phyloP scores from a whole-genome alignment of 2,888 invertebrate genomes.

The Cyclophora punctaria region DNA sequence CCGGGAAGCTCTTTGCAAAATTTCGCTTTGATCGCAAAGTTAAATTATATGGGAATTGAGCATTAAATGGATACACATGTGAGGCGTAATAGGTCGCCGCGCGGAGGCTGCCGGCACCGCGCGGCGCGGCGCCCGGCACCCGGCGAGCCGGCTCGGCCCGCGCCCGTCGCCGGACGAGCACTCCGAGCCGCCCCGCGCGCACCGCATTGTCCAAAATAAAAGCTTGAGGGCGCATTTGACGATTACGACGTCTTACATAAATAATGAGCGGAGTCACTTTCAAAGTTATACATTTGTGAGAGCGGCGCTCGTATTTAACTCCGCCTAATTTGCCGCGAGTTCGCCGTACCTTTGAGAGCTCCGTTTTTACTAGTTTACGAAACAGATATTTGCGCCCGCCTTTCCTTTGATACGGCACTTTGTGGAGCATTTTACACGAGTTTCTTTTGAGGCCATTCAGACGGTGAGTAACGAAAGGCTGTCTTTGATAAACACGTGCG shows the following conservation, averaged over 20 bases:
- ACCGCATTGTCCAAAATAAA: constrained; percentile 43
- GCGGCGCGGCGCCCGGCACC: constrained; percentile 2
- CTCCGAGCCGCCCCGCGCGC: constrained; percentile 16
- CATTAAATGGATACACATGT: constrained; percentile 74
- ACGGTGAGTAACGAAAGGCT: constrained; percentile 76
- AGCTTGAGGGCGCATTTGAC: constrained; percentile 51
- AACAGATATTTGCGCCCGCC: constrained; percentile 76
- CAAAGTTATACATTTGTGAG: constrained; percentile 66
- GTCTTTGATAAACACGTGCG: constrained; percentile 76
- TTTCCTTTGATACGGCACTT: constrained; percentile 74
- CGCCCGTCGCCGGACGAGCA: constrained; percentile 7
- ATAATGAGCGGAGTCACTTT: constrained; percentile 68
- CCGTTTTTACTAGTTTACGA: constrained; percentile 75
- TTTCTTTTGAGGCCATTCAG: constrained; percentile 76
- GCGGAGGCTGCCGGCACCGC: constrained; percentile 5
- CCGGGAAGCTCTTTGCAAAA: constrained; percentile 74
- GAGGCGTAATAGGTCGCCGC: constrained; percentile 26
- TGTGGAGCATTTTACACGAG: constrained; percentile 75
- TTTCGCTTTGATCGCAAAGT: constrained; percentile 75
- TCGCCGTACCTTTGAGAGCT: constrained; percentile 72
- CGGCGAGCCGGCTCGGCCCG: neutral
- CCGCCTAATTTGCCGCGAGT: constrained; percentile 74
- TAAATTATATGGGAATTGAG: constrained; percentile 76
- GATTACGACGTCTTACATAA: constrained; percentile 67
- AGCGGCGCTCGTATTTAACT: constrained; percentile 71